Evolutionary conservation across 2,113 vertebrate genomes (phyloP), one percentile per base, ranked within the genome.

Genomic region (Vimba vimba): DNA sequence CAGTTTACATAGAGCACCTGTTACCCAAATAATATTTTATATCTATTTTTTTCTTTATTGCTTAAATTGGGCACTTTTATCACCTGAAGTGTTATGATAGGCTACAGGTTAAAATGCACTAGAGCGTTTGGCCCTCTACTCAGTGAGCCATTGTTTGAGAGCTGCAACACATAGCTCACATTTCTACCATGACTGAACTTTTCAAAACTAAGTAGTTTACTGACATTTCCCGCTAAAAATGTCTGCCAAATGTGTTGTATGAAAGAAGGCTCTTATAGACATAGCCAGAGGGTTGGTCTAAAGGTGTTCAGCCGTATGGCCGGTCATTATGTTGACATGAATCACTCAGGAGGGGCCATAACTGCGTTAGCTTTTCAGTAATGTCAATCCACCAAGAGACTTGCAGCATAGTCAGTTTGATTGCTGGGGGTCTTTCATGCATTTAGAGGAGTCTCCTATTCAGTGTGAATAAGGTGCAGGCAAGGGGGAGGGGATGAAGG

Each of bases 351-450:
- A 92, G 91, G 88, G 94, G 91, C 90, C 92, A 92, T 94, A 85
- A 87, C 79, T 87, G 79, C 79, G 52, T 86, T 86, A 85, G 77
- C 83, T 92, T 93, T 92, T 89, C 88, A 91, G 88, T 68, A 88
- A 89, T 85, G 91, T 85, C 90, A 59, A 75, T 91, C 91, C 87
- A 90, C 88, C 39, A 82, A 90, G 90, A 92, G 89, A 89, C 92
- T 91, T 91, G 92, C 92, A 92, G 92, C 90, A 93, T 91, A 89
- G 88, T 89, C 79, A 76, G 88, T 52, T 88, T 93, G 91, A 89
- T 93, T 91, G 91, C 90, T 93, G 93, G 93, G 90, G 92, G 89
- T 92, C 93, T 94, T 91, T 93, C 92, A 94, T 94, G 91, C 90
- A 87, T 90, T 85, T 88, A 85, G 90, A 89, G 88, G 88, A 84